Evolutionary conservation across 2,797 vertebrate species (phyloP).

Genomic region (Squalus acanthias): DNA sequence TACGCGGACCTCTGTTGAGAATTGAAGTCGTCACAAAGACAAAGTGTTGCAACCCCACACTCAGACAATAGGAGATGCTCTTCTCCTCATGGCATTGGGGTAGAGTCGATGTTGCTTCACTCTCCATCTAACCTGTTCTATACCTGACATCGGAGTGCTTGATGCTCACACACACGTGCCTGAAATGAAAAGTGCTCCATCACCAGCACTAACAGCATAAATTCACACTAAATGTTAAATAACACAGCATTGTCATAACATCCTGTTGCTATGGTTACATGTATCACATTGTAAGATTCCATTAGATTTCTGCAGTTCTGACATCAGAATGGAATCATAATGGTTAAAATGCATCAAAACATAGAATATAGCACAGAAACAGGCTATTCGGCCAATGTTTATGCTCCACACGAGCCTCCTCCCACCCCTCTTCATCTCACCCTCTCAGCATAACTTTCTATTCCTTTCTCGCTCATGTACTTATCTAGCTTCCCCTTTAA

Average conservation of each 20-base stretch:
- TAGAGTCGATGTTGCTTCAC: not conserved
- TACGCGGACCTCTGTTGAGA: not conserved
- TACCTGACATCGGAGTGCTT: not conserved
- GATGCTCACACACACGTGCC: not conserved
- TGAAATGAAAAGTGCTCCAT: not conserved
- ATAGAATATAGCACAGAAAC: not conserved
- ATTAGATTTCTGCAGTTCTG: not conserved
- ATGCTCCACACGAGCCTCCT: not conserved
- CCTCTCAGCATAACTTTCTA: not conserved
- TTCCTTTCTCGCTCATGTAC: not conserved
- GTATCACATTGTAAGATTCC: not conserved
- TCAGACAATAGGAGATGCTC: not conserved
- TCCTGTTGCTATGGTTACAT: not conserved
- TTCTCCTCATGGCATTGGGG: not conserved
- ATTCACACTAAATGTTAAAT: not conserved
- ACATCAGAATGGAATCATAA: not conserved
- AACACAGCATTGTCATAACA: not conserved
- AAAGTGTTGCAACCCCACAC: not conserved
- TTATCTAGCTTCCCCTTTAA: not conserved
- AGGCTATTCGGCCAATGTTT: not conserved
- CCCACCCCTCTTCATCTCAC: not conserved
- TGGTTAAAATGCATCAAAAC: not conserved
- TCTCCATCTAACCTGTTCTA: not conserved
- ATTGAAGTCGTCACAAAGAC: not conserved
- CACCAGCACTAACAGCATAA: not conserved